Evolutionary conservation across 2,113 vertebrate species (phyloP), one percentile per base, ranked within the genome.

Genomic region (Nibea albiflora): DNA sequence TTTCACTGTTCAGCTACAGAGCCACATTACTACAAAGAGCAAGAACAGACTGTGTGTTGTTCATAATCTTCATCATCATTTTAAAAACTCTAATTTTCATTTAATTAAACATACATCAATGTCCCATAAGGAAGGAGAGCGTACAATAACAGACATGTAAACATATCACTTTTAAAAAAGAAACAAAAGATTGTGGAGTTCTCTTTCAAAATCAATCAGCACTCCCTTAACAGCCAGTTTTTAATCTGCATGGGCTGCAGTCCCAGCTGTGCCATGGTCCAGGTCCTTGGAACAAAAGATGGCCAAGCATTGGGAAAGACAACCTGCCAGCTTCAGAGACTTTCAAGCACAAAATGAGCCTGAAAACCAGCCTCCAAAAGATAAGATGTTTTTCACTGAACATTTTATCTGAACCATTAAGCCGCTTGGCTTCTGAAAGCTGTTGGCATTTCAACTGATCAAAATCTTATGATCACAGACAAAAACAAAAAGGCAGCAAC

Each of bases 261-360:
- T 14, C 76, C 83, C 87, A 81, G 77, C 76, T 82, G 87, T 46
- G 72, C 46, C 61, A 67, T 9, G 81, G 78, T 76, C 42, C 73
- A 85, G 46, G 49, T 78, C 65, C 73, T 35, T 60, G 39, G 42
- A 85, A 91, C 85, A 91, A 89, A 85, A 80, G 68, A 9, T 15
- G 1, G 12, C 31, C 14, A 1, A 65, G 65, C 60, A 56, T 26
- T 57, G 49, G 46, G 20, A 72, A 42, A 5, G 12, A 75, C 83
- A 72, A 78, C 56, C 85, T 81, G 63, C 64, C 28, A 39, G 54
- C 47, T n/a, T 53, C 62, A 35, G 50, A 2, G 24, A 49, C 57
- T 54, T 77, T 74, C 54, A 78, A 62, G 35, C 73, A 44, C 44
- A 66, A 2, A 17, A 70, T 15, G 57, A 61, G 50, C n/a, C 39